Base-by-base conservation (phyloP, 2,113 vertebrate genomes). In the Salvelinus alpinus region DNA sequence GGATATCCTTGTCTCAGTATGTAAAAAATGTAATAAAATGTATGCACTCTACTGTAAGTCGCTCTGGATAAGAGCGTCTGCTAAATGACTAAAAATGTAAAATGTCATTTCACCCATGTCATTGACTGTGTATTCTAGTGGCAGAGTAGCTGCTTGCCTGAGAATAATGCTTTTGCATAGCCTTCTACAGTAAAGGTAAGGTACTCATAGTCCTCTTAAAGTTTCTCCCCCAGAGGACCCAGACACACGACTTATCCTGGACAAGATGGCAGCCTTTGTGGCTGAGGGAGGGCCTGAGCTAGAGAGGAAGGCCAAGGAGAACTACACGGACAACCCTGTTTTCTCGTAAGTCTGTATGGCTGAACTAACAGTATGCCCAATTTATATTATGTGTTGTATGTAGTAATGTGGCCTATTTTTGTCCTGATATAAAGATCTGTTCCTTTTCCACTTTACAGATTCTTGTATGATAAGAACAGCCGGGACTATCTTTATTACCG, bases 151-250 rank as follows among this genome's bases (percentile, higher is more conserved):
- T 54, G 51, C 27, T 16, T 29, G 25, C 5, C 64, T 66, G 64
- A 25, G 29, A 65, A 6, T 13, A 27, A 18, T 27, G 64, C 27
- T 54, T 66, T 66, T 25, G 62, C 82, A 89, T 88, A 80, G 84
- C 91, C 73, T 77, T 86, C 82, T 83, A 90, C 92, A 93, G 95
- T 93, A 93, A 91, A 94, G 59, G 88, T 91, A 93, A 94, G 93
- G 92, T 98, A 97, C 96, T 99, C 93, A 99, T 96, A 95, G 95
- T 93, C 91, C 96, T 94, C 96, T 98, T 97, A 97, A 98, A 99
- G 98, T 99, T 94, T 97, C 95, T 93, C 97, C 98, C 94, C 98
- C 98, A 98, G 97, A 97, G 96, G 97, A 98, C 90, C 85, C 92
- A 75, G 96, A 97, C 89, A 94, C 93, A 85, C 93, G 94, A 76